A percentile compares a stretch with the other conserved stretches of the same genome.
phyloP scores from a whole-genome alignment of 2,797 vertebrate species.

The Myripristis jacobus region DNA sequence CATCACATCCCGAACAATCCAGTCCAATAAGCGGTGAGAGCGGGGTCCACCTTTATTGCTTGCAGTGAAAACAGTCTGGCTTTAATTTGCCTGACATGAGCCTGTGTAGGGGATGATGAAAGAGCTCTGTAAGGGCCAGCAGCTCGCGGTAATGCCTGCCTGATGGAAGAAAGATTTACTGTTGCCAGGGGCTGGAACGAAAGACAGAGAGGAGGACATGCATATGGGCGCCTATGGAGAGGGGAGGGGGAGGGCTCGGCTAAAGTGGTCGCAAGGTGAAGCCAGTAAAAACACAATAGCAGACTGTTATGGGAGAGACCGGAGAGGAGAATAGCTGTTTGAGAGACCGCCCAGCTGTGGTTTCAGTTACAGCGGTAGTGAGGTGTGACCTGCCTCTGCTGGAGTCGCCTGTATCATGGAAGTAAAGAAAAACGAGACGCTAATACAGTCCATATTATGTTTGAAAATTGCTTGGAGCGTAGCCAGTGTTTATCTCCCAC shows the following conservation, averaged over 20 bases:
- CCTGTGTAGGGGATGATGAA: slow-evolving; percentile 59
- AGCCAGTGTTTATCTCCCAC: neutral
- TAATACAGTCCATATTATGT: slow-evolving; percentile 1
- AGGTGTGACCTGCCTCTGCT: slow-evolving; percentile 8
- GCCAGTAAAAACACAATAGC: slow-evolving; percentile 57
- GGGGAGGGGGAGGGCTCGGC: slow-evolving; percentile 13
- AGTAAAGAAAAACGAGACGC: slow-evolving; percentile 19
- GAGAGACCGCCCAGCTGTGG: slow-evolving; percentile 1
- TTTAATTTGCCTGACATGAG: slow-evolving; percentile 65
- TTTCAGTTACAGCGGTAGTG: slow-evolving; percentile 36
- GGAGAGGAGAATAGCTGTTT: slow-evolving; percentile 32
- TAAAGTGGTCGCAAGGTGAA: slow-evolving; percentile 60
- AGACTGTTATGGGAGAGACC: slow-evolving; percentile 28
- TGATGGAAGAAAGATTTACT: slow-evolving; percentile 63
- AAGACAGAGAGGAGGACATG: slow-evolving; percentile 31
- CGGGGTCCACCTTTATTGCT: slow-evolving; percentile 34
- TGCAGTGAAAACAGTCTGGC: slow-evolving; percentile 71
- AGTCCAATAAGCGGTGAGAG: slow-evolving; percentile 22
- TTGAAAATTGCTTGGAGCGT: slow-evolving; percentile 7
- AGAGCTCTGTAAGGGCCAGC: slow-evolving; percentile 57
- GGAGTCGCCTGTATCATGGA: slow-evolving; percentile 24
- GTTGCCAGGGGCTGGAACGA: slow-evolving; percentile 58
- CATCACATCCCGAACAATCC: slow-evolving; percentile 49
- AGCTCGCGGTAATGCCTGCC: slow-evolving; percentile 52
- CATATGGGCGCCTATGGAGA: slow-evolving; percentile 42